Evolutionary conservation across 2,888 invertebrate genomes (phyloP).

Genomic region (Plebejus argus): DNA sequence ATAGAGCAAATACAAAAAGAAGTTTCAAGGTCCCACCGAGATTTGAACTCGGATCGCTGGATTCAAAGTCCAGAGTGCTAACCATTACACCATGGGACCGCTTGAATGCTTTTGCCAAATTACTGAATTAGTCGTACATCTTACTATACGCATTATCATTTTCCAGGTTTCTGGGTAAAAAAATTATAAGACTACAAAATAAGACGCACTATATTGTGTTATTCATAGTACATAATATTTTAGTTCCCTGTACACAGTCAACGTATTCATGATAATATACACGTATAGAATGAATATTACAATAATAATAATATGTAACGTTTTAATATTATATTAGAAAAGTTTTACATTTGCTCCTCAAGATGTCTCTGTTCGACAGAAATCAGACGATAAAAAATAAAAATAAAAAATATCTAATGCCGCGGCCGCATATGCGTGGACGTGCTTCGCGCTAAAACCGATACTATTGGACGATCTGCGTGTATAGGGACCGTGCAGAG

Average conservation of each 20-base stretch:
- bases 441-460: too few species aligned
- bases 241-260: neutral
- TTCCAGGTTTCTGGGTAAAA: neutral
- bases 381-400: too few species aligned
- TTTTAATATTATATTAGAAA: too few species aligned
- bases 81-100: constrained; percentile 82
- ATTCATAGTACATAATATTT: neutral
- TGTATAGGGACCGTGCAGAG: too few species aligned
- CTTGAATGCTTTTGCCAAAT: constrained; percentile 38
- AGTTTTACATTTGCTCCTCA: neutral
- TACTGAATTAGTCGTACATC: neutral
- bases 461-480: too few species aligned
- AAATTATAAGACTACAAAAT: neutral
- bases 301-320: too few species aligned
- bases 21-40: constrained; percentile 83
- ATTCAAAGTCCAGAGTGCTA: constrained; percentile 85
- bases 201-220: neutral
- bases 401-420: too few species aligned
- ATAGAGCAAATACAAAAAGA: constrained; percentile 35
- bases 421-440: too few species aligned
- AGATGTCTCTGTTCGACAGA: neutral
- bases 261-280: too few species aligned
- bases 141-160: neutral
- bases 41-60: constrained; percentile 91
- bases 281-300: too few species aligned